Percentiles rank a stretch among this genome's conserved stretches.
Evolutionary conservation across 2,797 vertebrate genomes (phyloP).

Genomic region (Chelidonichthys spinosus): DNA sequence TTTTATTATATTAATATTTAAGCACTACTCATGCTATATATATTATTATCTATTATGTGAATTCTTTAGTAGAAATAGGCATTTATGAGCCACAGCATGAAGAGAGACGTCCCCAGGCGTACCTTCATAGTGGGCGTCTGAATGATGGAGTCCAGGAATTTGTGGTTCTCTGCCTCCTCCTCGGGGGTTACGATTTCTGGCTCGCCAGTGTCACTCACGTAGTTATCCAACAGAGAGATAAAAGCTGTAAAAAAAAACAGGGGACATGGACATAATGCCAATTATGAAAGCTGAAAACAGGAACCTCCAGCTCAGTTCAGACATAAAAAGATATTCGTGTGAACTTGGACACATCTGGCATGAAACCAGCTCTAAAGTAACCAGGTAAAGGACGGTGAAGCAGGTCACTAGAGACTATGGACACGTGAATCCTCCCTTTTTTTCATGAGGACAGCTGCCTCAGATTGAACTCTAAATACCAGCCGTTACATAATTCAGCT

Average conservation of each 20-base stretch:
- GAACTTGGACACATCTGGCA: background rate
- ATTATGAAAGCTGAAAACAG: background rate
- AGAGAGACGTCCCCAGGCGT: background rate
- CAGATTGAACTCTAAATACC: conserved; percentile 31
- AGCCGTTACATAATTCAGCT: conserved; percentile 37
- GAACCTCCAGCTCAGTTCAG: background rate
- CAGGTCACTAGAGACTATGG: background rate
- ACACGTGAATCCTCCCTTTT: background rate
- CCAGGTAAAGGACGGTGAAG: background rate
- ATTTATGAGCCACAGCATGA: background rate
- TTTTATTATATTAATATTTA: conserved; percentile 1
- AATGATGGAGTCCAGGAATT: conserved; percentile 84
- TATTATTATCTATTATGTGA: background rate
- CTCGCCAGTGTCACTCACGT: conserved; percentile 85
- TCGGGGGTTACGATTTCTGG: conserved; percentile 87
- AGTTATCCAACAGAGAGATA: conserved; percentile 89
- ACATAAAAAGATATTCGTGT: background rate
- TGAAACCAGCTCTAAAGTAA: background rate
- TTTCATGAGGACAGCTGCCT: conserved; percentile 9
- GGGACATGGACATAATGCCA: background rate
- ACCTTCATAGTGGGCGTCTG: conserved; percentile 86
- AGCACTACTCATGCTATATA: background rate
- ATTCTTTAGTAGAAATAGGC: background rate
- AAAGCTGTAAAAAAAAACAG: conserved; percentile 77
- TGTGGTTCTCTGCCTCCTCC: conserved; percentile 86